Conservation (phyloP, 2,113 vertebrate genomes). For the Brachyistius frenatus region DNA sequence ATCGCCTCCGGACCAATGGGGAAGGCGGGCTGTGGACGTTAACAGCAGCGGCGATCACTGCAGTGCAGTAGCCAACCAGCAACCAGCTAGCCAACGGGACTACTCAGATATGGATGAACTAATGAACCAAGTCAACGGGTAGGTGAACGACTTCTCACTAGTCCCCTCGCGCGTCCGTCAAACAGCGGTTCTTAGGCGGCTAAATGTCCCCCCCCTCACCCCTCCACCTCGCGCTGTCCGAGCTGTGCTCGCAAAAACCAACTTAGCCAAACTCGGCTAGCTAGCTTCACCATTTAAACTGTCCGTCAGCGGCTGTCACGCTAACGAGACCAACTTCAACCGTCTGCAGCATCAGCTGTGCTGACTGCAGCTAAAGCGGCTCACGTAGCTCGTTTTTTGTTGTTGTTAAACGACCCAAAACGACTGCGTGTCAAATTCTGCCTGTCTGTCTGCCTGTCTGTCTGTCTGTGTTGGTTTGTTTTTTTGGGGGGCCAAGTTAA, state of each 20-base stretch:
- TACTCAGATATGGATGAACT: slow-evolving; percentile 74
- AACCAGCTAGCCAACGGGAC: slow-evolving; percentile 44
- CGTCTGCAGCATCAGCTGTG: not conserved
- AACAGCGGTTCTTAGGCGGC: not conserved
- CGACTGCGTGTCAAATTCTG: not conserved
- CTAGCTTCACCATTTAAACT: slow-evolving; percentile 27
- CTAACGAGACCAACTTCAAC: slow-evolving; percentile 34
- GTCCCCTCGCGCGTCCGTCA: too few relatives aligned
- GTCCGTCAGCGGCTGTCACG: not conserved
- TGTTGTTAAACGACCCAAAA: not conserved
- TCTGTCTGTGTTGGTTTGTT: not conserved
- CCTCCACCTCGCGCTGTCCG: not conserved
- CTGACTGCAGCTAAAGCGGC: slow-evolving; percentile 14
- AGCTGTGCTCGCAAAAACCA: slow-evolving; percentile 42
- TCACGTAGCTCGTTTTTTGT: slow-evolving; percentile 3
- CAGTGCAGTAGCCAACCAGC: slow-evolving; percentile 76
- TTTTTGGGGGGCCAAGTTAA: not conserved
- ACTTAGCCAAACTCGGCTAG: slow-evolving; percentile 65
- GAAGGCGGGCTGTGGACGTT: not conserved
- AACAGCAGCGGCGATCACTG: slow-evolving; percentile 64
- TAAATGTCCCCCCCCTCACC: not conserved
- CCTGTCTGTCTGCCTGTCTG: not conserved
- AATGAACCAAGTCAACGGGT: slow-evolving; percentile 69
- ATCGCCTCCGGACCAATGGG: slow-evolving; percentile 35
- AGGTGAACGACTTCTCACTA: slow-evolving; percentile 21